phyloP scores from a whole-genome alignment of 1,140 invertebrate species.

The Rhyacophila brunnea region DNA sequence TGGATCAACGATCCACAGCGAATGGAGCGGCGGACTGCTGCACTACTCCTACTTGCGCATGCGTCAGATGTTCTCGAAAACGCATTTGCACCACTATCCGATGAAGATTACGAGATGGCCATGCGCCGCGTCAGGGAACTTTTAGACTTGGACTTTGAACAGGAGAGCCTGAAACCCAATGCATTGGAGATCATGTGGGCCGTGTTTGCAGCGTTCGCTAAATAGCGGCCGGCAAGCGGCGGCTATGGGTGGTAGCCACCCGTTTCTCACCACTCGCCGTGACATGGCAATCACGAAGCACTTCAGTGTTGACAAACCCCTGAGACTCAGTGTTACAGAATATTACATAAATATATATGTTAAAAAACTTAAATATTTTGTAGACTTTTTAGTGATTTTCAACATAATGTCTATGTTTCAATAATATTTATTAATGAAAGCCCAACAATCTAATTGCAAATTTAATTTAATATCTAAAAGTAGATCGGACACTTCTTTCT shows the following conservation, averaged over 20 bases:
- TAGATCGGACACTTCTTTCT: too few species aligned
- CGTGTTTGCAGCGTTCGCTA: conserved; percentile 96
- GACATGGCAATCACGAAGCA: background rate
- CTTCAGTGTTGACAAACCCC: conserved; percentile 11
- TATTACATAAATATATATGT: background rate
- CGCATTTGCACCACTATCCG: conserved; percentile 97
- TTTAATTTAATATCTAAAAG: too few species aligned
- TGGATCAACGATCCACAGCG: conserved; percentile 98
- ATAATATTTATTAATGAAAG: too few species aligned
- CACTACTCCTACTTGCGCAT: conserved; percentile 93
- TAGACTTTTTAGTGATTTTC: too few species aligned
- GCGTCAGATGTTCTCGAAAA: conserved; percentile 99
- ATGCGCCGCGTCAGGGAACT: conserved; percentile 95
- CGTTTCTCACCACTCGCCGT: conserved; percentile 1
- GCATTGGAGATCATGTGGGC: conserved; percentile 96
- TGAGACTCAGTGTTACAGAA: conserved; percentile 8
- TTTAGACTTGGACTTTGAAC: conserved; percentile 94
- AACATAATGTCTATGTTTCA: too few species aligned
- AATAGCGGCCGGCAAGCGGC: conserved; percentile 62
- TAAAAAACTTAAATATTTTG: too few species aligned
- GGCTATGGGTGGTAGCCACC: conserved; percentile 28
- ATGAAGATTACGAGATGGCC: conserved; percentile 98
- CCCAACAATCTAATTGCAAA: too few species aligned
- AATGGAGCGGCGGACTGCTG: conserved; percentile 92
- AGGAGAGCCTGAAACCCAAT: conserved; percentile 83